Conservation (phyloP, 2,888 invertebrate genomes). For the Caenorhabditis becei region DNA sequence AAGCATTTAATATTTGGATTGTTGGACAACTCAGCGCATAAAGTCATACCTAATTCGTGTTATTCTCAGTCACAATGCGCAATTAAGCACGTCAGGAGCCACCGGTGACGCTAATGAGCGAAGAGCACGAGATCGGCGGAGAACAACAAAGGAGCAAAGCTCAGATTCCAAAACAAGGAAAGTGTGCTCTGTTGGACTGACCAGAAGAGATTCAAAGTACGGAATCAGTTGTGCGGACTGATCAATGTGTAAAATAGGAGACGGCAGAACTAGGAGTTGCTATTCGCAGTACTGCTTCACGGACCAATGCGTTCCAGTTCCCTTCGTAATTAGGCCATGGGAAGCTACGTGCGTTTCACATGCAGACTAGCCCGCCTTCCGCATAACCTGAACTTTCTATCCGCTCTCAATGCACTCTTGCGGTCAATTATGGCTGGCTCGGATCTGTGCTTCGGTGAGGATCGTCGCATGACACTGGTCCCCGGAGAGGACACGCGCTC, state of each 20-base stretch:
- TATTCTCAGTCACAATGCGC: background rate
- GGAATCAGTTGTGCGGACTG: background rate
- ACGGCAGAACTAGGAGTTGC: background rate
- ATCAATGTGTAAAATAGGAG: background rate
- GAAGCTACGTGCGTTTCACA: constrained; percentile 25
- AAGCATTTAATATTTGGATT: constrained; percentile 14
- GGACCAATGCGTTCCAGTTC: constrained; percentile 4
- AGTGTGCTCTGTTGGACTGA: background rate
- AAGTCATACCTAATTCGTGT: constrained; percentile 8
- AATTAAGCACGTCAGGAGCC: background rate
- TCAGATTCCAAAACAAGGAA: background rate
- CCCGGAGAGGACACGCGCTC: constrained; percentile 17
- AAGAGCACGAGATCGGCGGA: no score
- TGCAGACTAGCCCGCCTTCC: background rate
- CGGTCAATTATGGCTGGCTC: background rate
- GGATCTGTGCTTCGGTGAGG: background rate
- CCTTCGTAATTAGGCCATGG: background rate
- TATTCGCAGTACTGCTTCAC: constrained; percentile 12
- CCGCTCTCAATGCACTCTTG: background rate
- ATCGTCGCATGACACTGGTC: constrained; percentile 13
- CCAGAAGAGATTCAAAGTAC: background rate
- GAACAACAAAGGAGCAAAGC: background rate
- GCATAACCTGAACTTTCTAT: background rate
- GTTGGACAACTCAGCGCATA: background rate
- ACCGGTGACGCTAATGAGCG: background rate